These are phyloP conservation scores for Pangasius krempfi DNA, from an alignment of 2,797 vertebrate species.

Conservation along the genomic window DNA sequence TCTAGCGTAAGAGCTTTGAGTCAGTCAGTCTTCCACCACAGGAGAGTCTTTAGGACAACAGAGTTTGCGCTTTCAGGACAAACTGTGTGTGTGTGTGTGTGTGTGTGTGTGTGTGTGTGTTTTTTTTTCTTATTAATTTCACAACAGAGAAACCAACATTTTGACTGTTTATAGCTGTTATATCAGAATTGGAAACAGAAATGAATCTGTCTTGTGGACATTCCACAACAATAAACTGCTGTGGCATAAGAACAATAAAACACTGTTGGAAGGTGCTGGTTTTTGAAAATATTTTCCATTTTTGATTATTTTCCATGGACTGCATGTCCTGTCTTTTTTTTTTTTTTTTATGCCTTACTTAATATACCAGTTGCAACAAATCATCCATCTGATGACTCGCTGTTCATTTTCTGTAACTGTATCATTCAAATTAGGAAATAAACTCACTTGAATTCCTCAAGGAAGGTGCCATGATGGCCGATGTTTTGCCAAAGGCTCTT, in stretches of 20 bases:
- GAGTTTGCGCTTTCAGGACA: background rate
- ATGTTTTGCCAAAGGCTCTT: slow-evolving; percentile 99
- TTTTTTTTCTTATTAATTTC: background rate
- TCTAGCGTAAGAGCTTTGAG: background rate
- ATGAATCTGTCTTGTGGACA: background rate
- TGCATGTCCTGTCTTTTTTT: background rate
- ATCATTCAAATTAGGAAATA: background rate
- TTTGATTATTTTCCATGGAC: background rate
- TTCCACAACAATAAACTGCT: background rate
- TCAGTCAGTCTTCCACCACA: background rate
- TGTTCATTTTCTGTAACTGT: background rate
- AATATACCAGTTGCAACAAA: background rate
- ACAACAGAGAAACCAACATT: background rate
- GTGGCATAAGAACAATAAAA: background rate
- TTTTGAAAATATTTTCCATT: background rate
- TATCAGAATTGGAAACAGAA: background rate
- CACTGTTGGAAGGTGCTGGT: background rate
- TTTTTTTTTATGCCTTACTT: background rate
- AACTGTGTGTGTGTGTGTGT: no score
- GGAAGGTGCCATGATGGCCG: slow-evolving; percentile 95
- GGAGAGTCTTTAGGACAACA: background rate
- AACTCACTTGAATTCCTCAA: slow-evolving; percentile 99
- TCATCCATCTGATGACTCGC: background rate
- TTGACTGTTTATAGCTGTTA: background rate
- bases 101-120: no score